Evolutionary conservation across 2,113 vertebrate species (phyloP).

Genomic region (Tympanuchus pallidicinctus): DNA sequence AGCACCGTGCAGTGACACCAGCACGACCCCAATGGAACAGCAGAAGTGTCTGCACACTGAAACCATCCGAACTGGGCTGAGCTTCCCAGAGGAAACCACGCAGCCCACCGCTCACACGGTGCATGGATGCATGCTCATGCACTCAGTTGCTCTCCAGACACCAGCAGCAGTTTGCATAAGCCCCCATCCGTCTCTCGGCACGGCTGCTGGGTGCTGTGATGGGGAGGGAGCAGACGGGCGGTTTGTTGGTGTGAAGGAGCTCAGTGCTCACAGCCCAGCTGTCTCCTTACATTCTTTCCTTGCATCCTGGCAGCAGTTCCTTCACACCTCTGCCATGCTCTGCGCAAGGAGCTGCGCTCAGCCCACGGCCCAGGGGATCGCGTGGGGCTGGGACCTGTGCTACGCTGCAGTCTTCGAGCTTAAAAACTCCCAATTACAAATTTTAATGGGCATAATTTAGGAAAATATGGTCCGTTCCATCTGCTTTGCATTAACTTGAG

Average conservation of each 20-base stretch:
- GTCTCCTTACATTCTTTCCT: neutral
- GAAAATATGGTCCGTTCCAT: slow-evolving; percentile 56
- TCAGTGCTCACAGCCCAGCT: slow-evolving; percentile 22
- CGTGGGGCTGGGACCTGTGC: neutral
- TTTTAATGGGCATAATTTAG: slow-evolving; percentile 48
- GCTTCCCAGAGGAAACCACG: no score
- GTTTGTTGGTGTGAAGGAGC: neutral
- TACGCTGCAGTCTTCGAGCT: neutral
- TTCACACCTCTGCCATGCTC: neutral
- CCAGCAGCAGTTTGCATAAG: slow-evolving; percentile 6
- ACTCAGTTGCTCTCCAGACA: slow-evolving; percentile 13
- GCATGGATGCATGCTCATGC: neutral
- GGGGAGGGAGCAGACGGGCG: slow-evolving; percentile 1
- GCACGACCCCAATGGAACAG: no score
- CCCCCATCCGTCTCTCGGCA: neutral
- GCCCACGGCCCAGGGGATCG: neutral
- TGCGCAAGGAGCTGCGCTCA: slow-evolving; percentile 15
- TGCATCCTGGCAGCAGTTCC: slow-evolving; percentile 8
- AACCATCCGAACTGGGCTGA: no score
- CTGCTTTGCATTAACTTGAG: slow-evolving; percentile 66
- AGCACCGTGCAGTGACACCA: fast-evolving
- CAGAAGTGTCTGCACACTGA: no score
- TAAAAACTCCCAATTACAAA: neutral
- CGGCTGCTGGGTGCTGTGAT: neutral
- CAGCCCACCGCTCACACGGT: no score